These are phyloP conservation scores for Pentalonia nigronervosa DNA, from an alignment of 1,140 invertebrate species.

Conservation along the genomic window DNA sequence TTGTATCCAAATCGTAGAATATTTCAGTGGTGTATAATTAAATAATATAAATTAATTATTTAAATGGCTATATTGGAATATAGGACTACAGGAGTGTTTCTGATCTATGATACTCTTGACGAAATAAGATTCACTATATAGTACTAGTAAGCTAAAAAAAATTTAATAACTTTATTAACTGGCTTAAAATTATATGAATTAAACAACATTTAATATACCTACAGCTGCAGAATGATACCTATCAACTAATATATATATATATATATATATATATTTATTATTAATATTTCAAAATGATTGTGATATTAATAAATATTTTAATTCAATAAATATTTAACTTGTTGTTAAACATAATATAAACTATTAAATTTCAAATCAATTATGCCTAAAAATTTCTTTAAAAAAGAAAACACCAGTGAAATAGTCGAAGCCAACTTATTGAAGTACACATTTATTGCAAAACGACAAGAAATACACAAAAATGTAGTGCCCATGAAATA, in stretches of 20 bases:
- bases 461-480: background rate
- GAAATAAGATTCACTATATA: background rate
- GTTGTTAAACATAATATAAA: background rate
- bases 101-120: background rate
- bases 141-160: background rate
- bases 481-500: background rate
- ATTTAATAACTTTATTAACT: background rate
- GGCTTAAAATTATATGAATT: background rate
- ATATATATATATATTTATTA: background rate
- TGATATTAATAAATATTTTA: background rate
- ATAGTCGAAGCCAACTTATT: background rate
- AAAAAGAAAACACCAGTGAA: background rate
- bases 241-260: background rate
- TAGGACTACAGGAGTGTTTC: too few species aligned
- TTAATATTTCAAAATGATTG: background rate
- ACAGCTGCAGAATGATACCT: background rate
- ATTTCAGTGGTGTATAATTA: too few species aligned
- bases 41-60: too few species aligned
- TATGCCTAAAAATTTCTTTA: background rate
- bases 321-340: background rate
- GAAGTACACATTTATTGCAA: background rate
- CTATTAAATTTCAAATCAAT: background rate
- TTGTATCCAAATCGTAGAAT: too few species aligned
- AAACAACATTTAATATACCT: background rate
- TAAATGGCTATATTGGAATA: too few species aligned